Percentiles rank a stretch among this genome's conserved stretches.
Conservation (phyloP, 1,140 invertebrate genomes). For the Drosophila auraria region DNA sequence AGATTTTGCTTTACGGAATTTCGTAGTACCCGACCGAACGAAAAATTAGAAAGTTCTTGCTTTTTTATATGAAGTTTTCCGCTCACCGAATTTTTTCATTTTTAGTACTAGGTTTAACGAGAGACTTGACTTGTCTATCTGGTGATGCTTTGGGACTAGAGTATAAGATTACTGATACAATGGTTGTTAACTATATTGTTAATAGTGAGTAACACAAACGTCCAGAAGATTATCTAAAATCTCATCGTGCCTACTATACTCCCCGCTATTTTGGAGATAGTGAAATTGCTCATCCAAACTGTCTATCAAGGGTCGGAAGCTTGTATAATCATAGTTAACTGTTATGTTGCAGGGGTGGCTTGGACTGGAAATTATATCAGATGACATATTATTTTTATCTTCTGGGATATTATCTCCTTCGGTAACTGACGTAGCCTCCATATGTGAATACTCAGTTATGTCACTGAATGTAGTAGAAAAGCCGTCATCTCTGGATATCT, state of each 20-base stretch:
- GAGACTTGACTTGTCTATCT: background rate
- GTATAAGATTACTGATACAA: too few relatives aligned
- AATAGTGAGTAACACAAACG: slow-evolving; percentile 70
- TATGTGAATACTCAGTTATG: slow-evolving; percentile 43
- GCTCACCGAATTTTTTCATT: too few relatives aligned
- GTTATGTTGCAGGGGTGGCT: slow-evolving; percentile 33
- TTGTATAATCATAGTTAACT: slow-evolving; percentile 48
- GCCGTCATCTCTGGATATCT: slow-evolving; percentile 54
- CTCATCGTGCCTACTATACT: slow-evolving; percentile 62
- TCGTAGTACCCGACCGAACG: too few relatives aligned
- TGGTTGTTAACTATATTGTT: slow-evolving; percentile 11
- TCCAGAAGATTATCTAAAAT: slow-evolving; percentile 72
- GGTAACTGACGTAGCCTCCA: slow-evolving; percentile 11
- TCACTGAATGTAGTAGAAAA: slow-evolving; percentile 32
- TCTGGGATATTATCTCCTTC: slow-evolving; percentile 16
- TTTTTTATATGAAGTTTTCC: too few relatives aligned
- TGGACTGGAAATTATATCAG: slow-evolving; percentile 12
- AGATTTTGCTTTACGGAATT: too few relatives aligned
- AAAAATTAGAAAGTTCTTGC: too few relatives aligned
- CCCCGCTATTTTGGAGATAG: slow-evolving; percentile 49
- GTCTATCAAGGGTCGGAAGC: slow-evolving; percentile 64
- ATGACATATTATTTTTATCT: slow-evolving; percentile 15
- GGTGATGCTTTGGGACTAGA: background rate
- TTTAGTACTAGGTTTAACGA: too few relatives aligned
- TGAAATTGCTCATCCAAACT: slow-evolving; percentile 67